Evolutionary conservation across 2,113 vertebrate genomes (phyloP), one percentile per base, ranked within the genome.

Genomic region (Rutilus rutilus): DNA sequence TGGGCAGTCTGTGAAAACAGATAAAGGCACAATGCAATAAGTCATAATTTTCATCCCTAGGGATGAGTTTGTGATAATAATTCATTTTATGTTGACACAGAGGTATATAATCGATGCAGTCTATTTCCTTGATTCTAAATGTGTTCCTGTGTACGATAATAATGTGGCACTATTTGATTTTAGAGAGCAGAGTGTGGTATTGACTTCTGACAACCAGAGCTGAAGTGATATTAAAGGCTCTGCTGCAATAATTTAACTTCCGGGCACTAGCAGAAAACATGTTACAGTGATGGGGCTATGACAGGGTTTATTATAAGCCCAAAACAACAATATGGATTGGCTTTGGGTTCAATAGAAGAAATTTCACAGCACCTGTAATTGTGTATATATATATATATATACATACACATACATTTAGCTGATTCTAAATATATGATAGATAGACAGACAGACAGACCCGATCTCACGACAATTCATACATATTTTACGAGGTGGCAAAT

Each of bases 71-170:
- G 45, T 59, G 76, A 79, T 78, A 54, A 19, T 71, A 54, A 45
- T 45, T 62, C 23, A 79, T 79, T 23, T 79, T 78, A 79, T 88
- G 82, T 88, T 87, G 87, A 90, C 89, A 87, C 85, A 87, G 87
- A 85, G 69, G 86, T 88, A 86, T 86, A 92, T 78, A 71, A 80
- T 87, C 17, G n/a, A 78, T 86, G 60, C 81, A 78, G 85, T 88
- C 85, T 89, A 91, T 90, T 87, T 88, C 79, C 86, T 25, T 85
- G 78, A 75, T 81, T 83, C 89, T 7, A 90, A 90, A 62, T 86
- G 89, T 65, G 74, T 75, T 83, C 42, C 54, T 84, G 21, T 69
- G 45, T 52, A 36, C 11, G 11, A 42, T 50, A 57, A 69, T 78
- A 78, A 85, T 79, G 19, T 82, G 23, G n/a, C 30, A 45, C 12